These are phyloP conservation scores for Psylliodes chrysocephalus DNA, from an alignment of 2,888 invertebrate genomes.

Conservation along the genomic window DNA sequence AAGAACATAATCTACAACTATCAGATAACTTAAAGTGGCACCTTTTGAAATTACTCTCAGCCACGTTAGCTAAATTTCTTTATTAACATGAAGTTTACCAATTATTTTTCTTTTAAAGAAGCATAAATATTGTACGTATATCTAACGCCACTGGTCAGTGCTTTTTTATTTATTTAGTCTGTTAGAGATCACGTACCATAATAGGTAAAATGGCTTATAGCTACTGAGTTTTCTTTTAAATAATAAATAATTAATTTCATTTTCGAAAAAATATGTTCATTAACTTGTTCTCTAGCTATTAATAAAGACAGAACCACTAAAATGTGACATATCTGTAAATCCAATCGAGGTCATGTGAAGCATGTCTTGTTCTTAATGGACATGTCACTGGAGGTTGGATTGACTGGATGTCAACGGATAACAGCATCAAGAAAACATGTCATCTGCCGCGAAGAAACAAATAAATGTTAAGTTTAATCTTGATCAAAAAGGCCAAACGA, in stretches of 20 bases:
- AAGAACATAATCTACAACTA: slow-evolving; percentile 51
- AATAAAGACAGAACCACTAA: slow-evolving; percentile 39
- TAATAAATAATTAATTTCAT: too few species aligned
- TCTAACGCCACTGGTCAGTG: too few species aligned
- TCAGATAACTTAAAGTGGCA: slow-evolving; percentile 52
- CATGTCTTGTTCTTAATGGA: slow-evolving; percentile 40
- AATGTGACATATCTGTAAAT: slow-evolving; percentile 43
- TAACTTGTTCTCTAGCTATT: slow-evolving; percentile 32
- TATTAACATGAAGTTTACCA: slow-evolving; percentile 32
- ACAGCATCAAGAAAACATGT: slow-evolving; percentile 33
- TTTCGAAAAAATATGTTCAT: too few species aligned
- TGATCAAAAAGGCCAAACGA: slow-evolving; percentile 14
- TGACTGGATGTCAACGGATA: slow-evolving; percentile 37
- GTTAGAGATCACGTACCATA: too few species aligned
- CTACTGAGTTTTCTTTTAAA: too few species aligned
- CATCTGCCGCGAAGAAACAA: slow-evolving; percentile 31
- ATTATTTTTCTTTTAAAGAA: too few species aligned
- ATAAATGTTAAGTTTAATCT: slow-evolving; percentile 26
- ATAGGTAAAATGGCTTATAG: too few species aligned
- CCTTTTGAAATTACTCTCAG: slow-evolving; percentile 51
- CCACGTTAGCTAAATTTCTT: slow-evolving; percentile 53
- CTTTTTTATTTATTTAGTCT: too few species aligned
- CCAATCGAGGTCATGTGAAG: slow-evolving; percentile 37
- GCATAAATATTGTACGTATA: too few species aligned
- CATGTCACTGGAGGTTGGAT: slow-evolving; percentile 38